Evolutionary conservation across 2,888 invertebrate species (phyloP), one percentile per base, ranked within the genome.

Genomic region (Belgica antarctica): DNA sequence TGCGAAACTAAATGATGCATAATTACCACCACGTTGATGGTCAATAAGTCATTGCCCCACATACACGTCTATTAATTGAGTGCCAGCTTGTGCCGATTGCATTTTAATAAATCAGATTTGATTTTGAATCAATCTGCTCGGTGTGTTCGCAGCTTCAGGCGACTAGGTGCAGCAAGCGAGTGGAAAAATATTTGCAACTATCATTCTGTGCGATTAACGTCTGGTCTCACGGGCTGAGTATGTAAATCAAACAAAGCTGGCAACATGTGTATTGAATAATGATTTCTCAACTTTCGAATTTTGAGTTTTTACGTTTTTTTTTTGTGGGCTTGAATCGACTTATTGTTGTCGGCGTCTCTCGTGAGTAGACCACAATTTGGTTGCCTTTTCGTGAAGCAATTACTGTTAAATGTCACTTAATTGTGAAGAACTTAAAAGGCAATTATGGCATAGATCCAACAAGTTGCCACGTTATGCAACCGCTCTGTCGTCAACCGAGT

Each of bases 241-340:
- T 62, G 4, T 62, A 62, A 19, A 34, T 62, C 19, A 62, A 22
- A 27, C 17, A 15, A n/a, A 62, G 27, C 8, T 7, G 27, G 10
- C 59, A 15, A 24, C 25, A 27, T 25, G 25, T 59, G 41, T 46
- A 65, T 65, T 65, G 63, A 65, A 65, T 62, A 62, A 62, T 65
- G 63, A 65, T 25, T 65, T 41, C 52, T 19, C 19, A 46, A 65
- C 63, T 65, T 65, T 65, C 63, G 41, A 65, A 65, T 62, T 62
- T 62, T 31, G 12, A n/a, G 31, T 22, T 57, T 5, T 22, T 24
- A 10, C 28, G 22, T 36, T 31, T 62, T 59, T 8, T 59, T 15
- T n/a, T 17, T 62, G 15, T n/a, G 15, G 17, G 17, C 27, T 24
- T 19, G 22, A 15, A 4, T 52, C 8, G 2, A 15, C n/a, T n/a